A percentile compares a stretch with the other conserved stretches of the same genome.
These are phyloP conservation scores for Noctua fimbriata DNA, from an alignment of 2,888 invertebrate genomes.

Conservation along the genomic window DNA sequence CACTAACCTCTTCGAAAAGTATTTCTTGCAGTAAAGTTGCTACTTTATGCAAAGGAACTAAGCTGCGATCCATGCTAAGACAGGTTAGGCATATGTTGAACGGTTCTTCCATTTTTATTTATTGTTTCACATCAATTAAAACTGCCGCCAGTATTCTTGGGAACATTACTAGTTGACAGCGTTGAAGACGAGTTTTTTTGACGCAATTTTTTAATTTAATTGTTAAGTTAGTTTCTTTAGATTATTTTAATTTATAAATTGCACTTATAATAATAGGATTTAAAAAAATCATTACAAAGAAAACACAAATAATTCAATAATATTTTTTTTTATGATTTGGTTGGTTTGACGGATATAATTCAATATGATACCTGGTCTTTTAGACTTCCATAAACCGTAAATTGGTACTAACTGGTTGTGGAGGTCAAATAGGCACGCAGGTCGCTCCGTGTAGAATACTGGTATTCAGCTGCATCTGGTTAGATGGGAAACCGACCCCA, in stretches of 20 bases:
- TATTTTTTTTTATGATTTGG: too few species aligned
- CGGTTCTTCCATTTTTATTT: slow-evolving; percentile 51
- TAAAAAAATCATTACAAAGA: not conserved
- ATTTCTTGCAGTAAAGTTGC: slow-evolving; percentile 56
- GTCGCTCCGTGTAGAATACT: too few species aligned
- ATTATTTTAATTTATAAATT: not conserved
- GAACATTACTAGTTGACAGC: not conserved
- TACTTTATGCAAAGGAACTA: slow-evolving; percentile 58
- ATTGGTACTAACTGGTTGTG: too few species aligned
- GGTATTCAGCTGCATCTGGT: too few species aligned
- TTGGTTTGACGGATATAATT: too few species aligned
- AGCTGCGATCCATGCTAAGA: slow-evolving; percentile 64
- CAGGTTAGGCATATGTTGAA: slow-evolving; percentile 69
- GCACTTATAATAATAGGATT: not conserved
- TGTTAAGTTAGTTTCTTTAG: not conserved
- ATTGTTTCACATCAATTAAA: not conserved
- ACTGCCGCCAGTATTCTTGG: not conserved
- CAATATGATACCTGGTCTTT: too few species aligned
- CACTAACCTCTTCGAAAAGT: slow-evolving; percentile 61
- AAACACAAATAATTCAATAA: too few species aligned
- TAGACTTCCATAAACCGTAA: too few species aligned
- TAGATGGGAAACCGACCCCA: too few species aligned
- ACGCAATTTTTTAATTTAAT: not conserved
- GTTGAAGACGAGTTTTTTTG: not conserved
- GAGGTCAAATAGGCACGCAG: too few species aligned